phyloP scores from a whole-genome alignment of 2,888 invertebrate species.

The Cheilosia grossa region DNA sequence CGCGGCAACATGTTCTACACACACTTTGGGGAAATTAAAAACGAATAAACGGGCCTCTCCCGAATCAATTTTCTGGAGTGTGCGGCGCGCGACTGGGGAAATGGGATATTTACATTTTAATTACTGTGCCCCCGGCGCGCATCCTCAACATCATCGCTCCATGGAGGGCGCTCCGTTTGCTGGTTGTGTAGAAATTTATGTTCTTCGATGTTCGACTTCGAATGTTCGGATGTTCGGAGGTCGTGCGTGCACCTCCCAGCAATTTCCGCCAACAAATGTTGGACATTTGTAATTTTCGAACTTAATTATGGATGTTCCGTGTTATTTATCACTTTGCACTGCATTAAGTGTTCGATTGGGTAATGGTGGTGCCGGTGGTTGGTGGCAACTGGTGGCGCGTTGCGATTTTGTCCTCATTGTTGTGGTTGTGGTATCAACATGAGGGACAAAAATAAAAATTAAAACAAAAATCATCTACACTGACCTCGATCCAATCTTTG shows the following conservation, averaged over 20 bases:
- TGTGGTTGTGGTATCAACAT: not conserved
- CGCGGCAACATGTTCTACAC: slow-evolving; percentile 45
- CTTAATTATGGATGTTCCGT: slow-evolving; percentile 70
- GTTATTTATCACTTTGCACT: slow-evolving; percentile 71
- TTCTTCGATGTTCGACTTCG: slow-evolving; percentile 35
- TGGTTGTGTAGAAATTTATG: slow-evolving; percentile 64
- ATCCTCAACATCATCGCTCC: not conserved
- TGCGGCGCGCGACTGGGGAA: slow-evolving; percentile 50
- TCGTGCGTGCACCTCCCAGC: slow-evolving; percentile 69
- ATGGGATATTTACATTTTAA: slow-evolving; percentile 74
- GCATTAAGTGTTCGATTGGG: slow-evolving; percentile 66
- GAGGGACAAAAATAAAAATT: not conserved
- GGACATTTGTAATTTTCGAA: slow-evolving; percentile 72
- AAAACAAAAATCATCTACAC: slow-evolving; percentile 34
- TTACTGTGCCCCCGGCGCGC: slow-evolving; percentile 58
- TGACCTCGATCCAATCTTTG: slow-evolving; percentile 54
- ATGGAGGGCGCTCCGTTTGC: slow-evolving; percentile 23
- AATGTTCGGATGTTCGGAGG: no score
- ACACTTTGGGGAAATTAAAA: slow-evolving; percentile 68
- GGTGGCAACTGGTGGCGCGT: slow-evolving; percentile 16
- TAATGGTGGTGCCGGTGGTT: slow-evolving; percentile 40
- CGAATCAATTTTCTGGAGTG: slow-evolving; percentile 66
- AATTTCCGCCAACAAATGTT: slow-evolving; percentile 62
- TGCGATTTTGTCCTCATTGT: not conserved
- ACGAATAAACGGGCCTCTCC: slow-evolving; percentile 48